Evolutionary conservation across 1,140 invertebrate genomes (phyloP), one percentile per base, ranked within the genome.

Genomic region (Drosophila melanica): DNA sequence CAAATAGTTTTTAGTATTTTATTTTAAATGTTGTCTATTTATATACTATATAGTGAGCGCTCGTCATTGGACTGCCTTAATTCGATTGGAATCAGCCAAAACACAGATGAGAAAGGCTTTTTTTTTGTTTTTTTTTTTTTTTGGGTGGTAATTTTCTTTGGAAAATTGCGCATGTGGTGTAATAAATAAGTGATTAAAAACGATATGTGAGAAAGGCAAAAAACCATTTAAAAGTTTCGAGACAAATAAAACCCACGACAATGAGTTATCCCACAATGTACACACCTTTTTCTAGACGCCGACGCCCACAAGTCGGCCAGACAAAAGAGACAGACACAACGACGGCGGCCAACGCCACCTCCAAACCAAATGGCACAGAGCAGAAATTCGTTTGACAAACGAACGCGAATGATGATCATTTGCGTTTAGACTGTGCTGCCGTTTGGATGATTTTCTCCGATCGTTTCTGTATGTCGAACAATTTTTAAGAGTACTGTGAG

Each of bases 181-280:
- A 60, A 77, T 75, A 77, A 77, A 70, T 77, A 77, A 75, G 72
- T 71, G 54, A 75, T 75, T 58, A 77, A 75, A 65, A 75, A 35
- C 27, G 33, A 12, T 60, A 62, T 75, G 75, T 75, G 60, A 11
- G 55, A 55, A 70, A 57, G 55, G 9, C 18, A 53, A 39, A 58
- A 58, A 67, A 50, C 12, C 18, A 9, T 51, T 59, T 59, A 44
- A 50, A 50, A 42, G 41, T 48, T 12, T 30, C 12, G 59, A 58
- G 51, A 51, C 35, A 63, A 47, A 70, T 45, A 35, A 18, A 62
- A 10, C 51, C 14, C 16, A n/a, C 8, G 27, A 57, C 53, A 59
- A 35, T 41, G 35, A 8, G n/a, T 44, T 45, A 44, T 6, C 23
- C 45, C 23, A 62, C 45, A 50, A 48, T 39, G 18, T 51, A 60